Base-by-base conservation (phyloP, 2,888 invertebrate species). In the Drosophila merina region DNA sequence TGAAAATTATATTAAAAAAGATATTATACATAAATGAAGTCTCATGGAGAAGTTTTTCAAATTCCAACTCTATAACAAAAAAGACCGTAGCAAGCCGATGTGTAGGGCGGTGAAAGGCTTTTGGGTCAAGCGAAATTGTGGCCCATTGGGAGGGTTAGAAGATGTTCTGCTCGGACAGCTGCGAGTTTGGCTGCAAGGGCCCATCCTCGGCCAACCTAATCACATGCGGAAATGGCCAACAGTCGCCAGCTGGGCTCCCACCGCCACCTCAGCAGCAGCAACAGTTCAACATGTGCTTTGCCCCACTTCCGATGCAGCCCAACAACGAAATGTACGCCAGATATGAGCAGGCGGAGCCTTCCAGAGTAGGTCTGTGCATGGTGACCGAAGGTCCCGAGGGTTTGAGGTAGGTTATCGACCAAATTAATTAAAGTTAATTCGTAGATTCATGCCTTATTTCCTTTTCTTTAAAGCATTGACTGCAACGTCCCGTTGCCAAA, bases 371-470 rank as follows among this genome's bases (percentile, higher is more conserved):
- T n/a, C 50, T 69, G 55, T 79, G 81, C 44, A 30, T 77, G 57
- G 84, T 83, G 7, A 79, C 80, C 42, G 84, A 83, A 26, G 44
- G 66, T 5, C 77, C 80, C 3, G 84, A 79, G 25, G 74, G 77
- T 4, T 47, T 83, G 4, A 86, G 69, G 86, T 20, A 20, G 20
- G 20, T 20, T 20, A 20, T 20, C 20, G 20, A 2, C 20, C 2
- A 20, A 20, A 20, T 20, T 20, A 20, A 20, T 20, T 20, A 2
- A 20, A 20, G 20, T 20, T 20, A 2, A 20, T 20, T 20, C 2
- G 20, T 20, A 2, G 2, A 20, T 38, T 12, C 6, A 12, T 33
- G 5, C 12, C 40, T 12, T 14, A 14, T 40, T 9, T 42, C 28
- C 28, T 28, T 6, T 14, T 20, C 9, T 20, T 44, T 14, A 2